Conservation (phyloP, 2,797 vertebrate genomes). For the Thunnus albacares region DNA sequence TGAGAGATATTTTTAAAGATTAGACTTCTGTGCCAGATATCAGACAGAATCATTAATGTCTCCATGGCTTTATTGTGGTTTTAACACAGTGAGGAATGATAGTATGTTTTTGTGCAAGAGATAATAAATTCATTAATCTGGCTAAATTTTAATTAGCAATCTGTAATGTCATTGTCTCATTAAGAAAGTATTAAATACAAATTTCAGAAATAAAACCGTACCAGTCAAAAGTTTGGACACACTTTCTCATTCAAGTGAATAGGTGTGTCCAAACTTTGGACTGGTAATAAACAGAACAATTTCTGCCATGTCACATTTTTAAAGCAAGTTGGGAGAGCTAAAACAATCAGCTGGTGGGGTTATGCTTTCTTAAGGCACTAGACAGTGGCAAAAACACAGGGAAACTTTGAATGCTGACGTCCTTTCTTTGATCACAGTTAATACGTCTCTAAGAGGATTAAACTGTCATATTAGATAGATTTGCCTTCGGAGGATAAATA, state of each 20-base stretch:
- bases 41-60: constrained; percentile 45
- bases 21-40: constrained; percentile 28
- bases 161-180: background rate
- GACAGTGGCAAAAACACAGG: constrained; percentile 38
- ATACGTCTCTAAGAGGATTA: constrained; percentile 78
- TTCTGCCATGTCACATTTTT: background rate
- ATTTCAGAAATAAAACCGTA: constrained; percentile 5
- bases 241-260: background rate
- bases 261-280: background rate
- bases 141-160: background rate
- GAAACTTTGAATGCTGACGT: constrained; percentile 58
- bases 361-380: constrained; percentile 43
- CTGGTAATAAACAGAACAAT: background rate
- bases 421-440: constrained; percentile 78
- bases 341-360: constrained; percentile 39
- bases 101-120: background rate
- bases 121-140: background rate
- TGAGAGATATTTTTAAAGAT: constrained; percentile 49
- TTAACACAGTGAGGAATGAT: background rate
- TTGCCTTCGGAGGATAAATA: constrained; percentile 72
- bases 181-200: background rate
- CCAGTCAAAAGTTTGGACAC: too few relatives aligned
- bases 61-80: background rate
- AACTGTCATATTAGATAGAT: constrained; percentile 80
- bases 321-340: background rate